Percentiles rank a stretch among this genome's conserved stretches.
These are phyloP conservation scores for Prenolepis imparis DNA, from an alignment of 2,888 invertebrate species.

Conservation along the genomic window DNA sequence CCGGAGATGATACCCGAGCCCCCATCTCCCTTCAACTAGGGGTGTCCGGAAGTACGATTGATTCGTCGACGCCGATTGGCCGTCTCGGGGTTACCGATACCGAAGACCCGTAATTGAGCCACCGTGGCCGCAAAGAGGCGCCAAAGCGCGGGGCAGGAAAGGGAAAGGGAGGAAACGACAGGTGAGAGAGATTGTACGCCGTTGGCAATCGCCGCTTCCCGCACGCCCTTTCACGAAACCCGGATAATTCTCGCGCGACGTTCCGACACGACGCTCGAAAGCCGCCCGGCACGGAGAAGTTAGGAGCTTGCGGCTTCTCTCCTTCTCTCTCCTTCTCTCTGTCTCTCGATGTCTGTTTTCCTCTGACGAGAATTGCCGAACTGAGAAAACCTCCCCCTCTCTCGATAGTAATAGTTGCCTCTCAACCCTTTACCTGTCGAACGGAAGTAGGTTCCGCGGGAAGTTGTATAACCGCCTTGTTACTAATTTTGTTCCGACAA, in stretches of 20 bases:
- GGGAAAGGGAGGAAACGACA: conserved; percentile 58
- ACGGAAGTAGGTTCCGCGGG: conserved; percentile 19
- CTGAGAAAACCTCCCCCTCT: conserved; percentile 28
- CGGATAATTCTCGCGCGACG: conserved; percentile 63
- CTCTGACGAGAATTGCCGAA: conserved; percentile 62
- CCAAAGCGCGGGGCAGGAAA: conserved; percentile 10
- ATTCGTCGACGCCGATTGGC: conserved; percentile 68
- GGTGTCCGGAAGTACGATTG: conserved; percentile 57
- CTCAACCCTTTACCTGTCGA: conserved; percentile 29
- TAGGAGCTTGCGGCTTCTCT: conserved; percentile 59
- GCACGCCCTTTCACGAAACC: neutral
- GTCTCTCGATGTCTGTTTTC: neutral
- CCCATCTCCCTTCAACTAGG: neutral
- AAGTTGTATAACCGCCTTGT: conserved; percentile 5
- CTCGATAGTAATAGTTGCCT: conserved; percentile 2
- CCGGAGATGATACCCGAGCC: conserved; percentile 28
- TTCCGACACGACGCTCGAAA: conserved; percentile 67
- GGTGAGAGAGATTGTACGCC: conserved; percentile 57
- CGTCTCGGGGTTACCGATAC: conserved; percentile 68
- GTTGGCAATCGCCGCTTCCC: conserved; percentile 56
- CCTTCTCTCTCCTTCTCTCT: neutral
- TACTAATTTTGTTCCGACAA: conserved; percentile 14
- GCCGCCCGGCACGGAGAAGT: conserved; percentile 55
- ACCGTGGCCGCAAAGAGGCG: conserved; percentile 59
- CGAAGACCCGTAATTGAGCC: conserved; percentile 67